Evolutionary conservation across 2,888 invertebrate genomes (phyloP), one percentile per base, ranked within the genome.

Genomic region (Orthonevra nobilis): DNA sequence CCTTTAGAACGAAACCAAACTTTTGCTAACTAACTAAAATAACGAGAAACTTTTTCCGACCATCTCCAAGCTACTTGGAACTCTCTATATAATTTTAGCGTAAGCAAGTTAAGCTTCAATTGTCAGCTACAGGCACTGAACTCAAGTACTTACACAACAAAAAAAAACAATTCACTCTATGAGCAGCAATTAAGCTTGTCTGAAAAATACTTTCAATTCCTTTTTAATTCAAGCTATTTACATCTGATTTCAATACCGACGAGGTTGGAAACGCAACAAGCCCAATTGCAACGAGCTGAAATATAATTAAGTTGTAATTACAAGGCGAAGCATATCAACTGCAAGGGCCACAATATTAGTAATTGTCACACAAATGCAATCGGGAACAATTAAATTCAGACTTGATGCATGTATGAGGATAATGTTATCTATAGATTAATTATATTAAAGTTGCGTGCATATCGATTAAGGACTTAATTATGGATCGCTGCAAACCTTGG

Each of bases 401-500:
- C 26, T 44, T 36, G 36, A 64, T 60, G 64, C 32, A 72, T 66
- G 17, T 52, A 74, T 74, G 46, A 23, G 60, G 60, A 20, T 38
- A 66, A 66, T 50, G 19, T 34, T 52, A 44, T 34, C 0, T 17
- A 10, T 38, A 30, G 30, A 54, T 10, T 63, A n/a, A 46, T 44
- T 30, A 50, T 15, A 44, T 70, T 58, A 4, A 23, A 77, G 52
- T 54, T 77, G 58, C 81, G 82, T 82, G 82, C 82, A 82, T 56
- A 81, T 70, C 54, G 64, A 75, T 52, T 66, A 66, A 50, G 73
- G 50, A 32, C 36, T 26, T 56, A 48, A 48, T 50, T 9, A 36
- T 23, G 40, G 58, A 72, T 52, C 64, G 28, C 72, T 82, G 85
- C 89, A 89, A 88, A 88, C 88, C 88, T 88, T 87, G 85, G 83